Conservation (phyloP, 2,888 invertebrate genomes). For the Sphecodes monilicornis region DNA sequence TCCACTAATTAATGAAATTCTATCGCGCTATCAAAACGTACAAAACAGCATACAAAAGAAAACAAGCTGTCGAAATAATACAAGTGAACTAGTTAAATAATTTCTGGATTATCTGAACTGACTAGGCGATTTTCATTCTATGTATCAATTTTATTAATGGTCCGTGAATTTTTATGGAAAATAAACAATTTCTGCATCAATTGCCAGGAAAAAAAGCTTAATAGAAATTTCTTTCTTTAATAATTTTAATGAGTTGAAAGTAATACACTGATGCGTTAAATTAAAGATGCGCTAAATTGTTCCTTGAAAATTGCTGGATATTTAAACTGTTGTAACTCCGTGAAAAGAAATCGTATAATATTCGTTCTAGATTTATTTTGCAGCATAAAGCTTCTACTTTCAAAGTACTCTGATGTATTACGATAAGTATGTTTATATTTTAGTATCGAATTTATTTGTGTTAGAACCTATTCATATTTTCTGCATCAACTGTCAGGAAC, state of each 20-base stretch:
- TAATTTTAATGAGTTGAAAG: neutral
- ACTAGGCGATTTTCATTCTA: no score
- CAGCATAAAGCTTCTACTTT: no score
- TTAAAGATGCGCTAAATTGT: neutral
- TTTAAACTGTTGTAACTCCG: neutral
- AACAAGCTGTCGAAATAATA: no score
- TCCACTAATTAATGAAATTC: neutral
- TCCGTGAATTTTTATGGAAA: no score
- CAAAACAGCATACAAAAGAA: neutral
- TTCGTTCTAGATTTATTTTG: neutral
- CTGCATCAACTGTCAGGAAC: no score
- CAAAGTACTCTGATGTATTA: no score
- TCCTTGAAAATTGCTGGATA: neutral
- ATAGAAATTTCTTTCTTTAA: neutral
- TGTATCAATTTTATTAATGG: no score
- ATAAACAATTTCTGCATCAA: neutral
- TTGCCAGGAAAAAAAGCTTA: neutral
- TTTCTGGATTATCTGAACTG: no score
- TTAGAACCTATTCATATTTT: neutral
- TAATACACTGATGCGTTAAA: neutral
- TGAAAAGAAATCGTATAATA: neutral
- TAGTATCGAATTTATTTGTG: neutral
- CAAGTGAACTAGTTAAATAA: no score
- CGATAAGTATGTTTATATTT: no score
- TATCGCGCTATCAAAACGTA: neutral